These are phyloP conservation scores for Ormyrus pomaceus DNA, from an alignment of 2,888 invertebrate species.

Conservation along the genomic window DNA sequence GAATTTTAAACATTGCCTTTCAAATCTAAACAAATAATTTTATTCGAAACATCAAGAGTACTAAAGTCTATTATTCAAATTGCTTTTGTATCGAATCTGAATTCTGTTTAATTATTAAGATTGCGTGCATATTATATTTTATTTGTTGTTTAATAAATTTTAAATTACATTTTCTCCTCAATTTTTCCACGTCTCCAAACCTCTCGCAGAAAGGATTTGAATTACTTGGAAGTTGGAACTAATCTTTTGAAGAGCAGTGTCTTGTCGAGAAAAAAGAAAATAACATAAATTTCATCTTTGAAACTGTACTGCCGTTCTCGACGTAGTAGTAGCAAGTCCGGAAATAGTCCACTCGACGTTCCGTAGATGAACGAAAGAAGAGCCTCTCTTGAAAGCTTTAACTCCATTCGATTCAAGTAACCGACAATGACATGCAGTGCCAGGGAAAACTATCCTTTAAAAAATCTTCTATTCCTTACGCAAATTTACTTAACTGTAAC, in stretches of 20 bases:
- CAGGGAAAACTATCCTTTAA: background rate
- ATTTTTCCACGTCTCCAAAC: too few relatives aligned
- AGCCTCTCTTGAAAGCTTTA: slow-evolving; percentile 41
- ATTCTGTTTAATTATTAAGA: too few relatives aligned
- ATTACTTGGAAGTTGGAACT: background rate
- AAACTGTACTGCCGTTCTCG: background rate
- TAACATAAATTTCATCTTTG: slow-evolving; percentile 24
- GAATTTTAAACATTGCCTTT: too few relatives aligned
- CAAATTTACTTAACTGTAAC: too few relatives aligned
- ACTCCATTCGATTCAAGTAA: slow-evolving; percentile 34
- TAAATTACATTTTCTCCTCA: too few relatives aligned
- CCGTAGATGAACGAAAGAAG: slow-evolving; percentile 42
- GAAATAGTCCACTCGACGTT: slow-evolving; percentile 53
- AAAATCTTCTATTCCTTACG: background rate
- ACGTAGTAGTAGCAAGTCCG: slow-evolving; percentile 25
- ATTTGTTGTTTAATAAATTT: too few relatives aligned
- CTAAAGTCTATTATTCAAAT: too few relatives aligned
- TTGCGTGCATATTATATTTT: too few relatives aligned
- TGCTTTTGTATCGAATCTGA: too few relatives aligned
- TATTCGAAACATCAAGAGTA: too few relatives aligned
- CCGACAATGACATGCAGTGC: slow-evolving; percentile 35
- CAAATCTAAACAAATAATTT: too few relatives aligned
- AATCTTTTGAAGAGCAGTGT: background rate
- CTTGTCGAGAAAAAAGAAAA: slow-evolving; percentile 9
- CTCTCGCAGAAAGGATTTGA: too few relatives aligned